Evolutionary conservation across 2,888 invertebrate genomes (phyloP), one percentile per base, ranked within the genome.

Genomic region (Pinctada fucata): DNA sequence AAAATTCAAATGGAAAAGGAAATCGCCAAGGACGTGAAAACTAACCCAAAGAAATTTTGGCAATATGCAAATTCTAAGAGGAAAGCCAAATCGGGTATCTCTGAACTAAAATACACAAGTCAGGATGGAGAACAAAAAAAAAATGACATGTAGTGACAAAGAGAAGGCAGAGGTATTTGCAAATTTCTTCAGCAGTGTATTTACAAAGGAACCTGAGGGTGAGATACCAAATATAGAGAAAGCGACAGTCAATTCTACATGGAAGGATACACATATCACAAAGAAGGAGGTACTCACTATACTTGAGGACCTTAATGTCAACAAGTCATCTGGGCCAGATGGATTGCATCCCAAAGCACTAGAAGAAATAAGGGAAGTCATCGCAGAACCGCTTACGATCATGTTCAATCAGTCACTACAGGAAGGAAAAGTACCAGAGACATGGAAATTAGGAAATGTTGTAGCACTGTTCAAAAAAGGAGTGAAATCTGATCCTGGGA

Each of bases 281-380:
- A n/a, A 58, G 6, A 50, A 52, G 50, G 63, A 58, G 5, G 47
- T 72, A 31, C 10, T 31, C 45, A 72, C 10, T 50, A 8, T 8
- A 16, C 72, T 67, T 45, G 10, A 51, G 2, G 16, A 58, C 2
- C 45, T 72, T 3, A 72, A 77, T 50, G 31, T 48, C 3, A 67
- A 67, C 4, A 78, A 72, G 45, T 78, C 77, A 67, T 71, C 67
- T 3, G 77, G 77, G 52, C 68, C 67, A 47, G 72, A 72, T 58
- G 63, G 51, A 13, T 8, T 78, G 13, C 77, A 78, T 72, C 72
- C 68, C 3, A 51, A n/a, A 66, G 3, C 51, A 10, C 48, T 78
- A n/a, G 67, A 67, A 67, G 68, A 72, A 48, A 6, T 72, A 51
- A 50, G 31, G 16, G 67, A 45, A 63, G 52, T 47, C 4, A n/a